Percentiles rank a stretch among this genome's conserved stretches.
phyloP scores from a whole-genome alignment of 1,140 invertebrate genomes.

The Babylonia areolata region DNA sequence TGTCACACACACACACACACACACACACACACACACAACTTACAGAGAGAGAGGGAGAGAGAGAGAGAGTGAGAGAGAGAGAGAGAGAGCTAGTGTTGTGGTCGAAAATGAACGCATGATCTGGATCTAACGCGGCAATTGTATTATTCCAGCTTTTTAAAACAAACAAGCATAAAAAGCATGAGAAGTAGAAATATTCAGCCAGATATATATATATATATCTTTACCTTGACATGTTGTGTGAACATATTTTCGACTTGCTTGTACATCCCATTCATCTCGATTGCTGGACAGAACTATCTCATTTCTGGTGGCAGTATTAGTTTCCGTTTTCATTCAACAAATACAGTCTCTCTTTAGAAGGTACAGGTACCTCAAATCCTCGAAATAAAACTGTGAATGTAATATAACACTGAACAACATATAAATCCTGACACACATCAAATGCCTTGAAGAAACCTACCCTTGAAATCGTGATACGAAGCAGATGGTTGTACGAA shows the following conservation, averaged over 20 bases:
- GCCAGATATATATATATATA: not conserved
- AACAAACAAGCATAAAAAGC: too few relatives aligned
- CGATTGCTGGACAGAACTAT: not conserved
- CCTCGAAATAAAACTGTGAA: too few relatives aligned
- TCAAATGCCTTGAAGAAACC: not conserved
- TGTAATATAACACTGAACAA: too few relatives aligned
- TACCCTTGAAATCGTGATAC: not conserved
- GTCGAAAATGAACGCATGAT: too few relatives aligned
- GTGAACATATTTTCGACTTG: slow-evolving; percentile 21
- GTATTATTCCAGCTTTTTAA: too few relatives aligned
- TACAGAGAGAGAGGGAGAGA: not conserved
- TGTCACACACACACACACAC: not conserved
- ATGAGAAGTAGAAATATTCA: not conserved
- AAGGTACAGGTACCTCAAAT: too few relatives aligned
- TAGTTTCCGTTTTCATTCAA: not conserved
- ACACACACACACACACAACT: too few relatives aligned
- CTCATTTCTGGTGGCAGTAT: not conserved
- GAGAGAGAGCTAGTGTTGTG: not conserved
- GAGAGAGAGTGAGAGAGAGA: slow-evolving; percentile 1
- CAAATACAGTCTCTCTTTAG: not conserved
- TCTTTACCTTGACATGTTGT: slow-evolving; percentile 16
- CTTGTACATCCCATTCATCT: slow-evolving; percentile 21
- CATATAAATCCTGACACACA: not conserved
- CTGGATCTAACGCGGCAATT: too few relatives aligned
- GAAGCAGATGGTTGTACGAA: not conserved